Base-by-base conservation (phyloP, 2,888 invertebrate genomes). In the Griposia aprilina region DNA sequence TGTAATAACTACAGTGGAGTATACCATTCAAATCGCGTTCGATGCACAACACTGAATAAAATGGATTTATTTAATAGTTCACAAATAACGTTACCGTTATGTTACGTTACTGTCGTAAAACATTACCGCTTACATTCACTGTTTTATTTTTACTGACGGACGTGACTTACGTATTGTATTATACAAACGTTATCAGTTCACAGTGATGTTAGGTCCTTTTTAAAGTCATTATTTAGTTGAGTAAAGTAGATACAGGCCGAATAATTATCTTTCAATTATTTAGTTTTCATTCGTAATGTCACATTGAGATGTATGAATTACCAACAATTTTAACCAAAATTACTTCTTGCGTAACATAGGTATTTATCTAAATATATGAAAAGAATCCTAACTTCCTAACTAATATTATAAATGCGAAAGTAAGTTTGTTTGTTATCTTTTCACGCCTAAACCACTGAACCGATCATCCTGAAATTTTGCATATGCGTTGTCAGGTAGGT, bases 11-110 rank as follows among this genome's bases (percentile, higher is more conserved):
- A 13, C n/a, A 48, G 20, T 17, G 30, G 6, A 26, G 13, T 11
- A 30, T 52, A 17, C 50, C 20, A 23, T 48, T 59, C 48, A 13
- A 6, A 11, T 52, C 83, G 59, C 59, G 72, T 55, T 17, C 57
- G 30, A 17, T 48, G 36, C 59, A 50, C 60, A 26, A 45, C 70
- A 48, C 50, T 71, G 23, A 52, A 52, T 63, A 30, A 66, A 60
- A 66, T 45, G 23, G 17, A 60, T 72, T 68, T 65, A 65, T 73
- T 59, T 36, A 62, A 52, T 45, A 50, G 36, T 68, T 77, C 41
- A 26, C 59, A 66, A 55, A 45, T 48, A 15, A 55, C 50, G 26
- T 50, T 60, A 55, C 17, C 13, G 26, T 67, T 57, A 57, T 11
- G 26, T 36, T 45, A 45, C 57, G 57, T 67, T 36, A 62, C 57